Evolutionary conservation across 2,113 vertebrate genomes (phyloP).

Genomic region (Heterocephalus glaber): DNA sequence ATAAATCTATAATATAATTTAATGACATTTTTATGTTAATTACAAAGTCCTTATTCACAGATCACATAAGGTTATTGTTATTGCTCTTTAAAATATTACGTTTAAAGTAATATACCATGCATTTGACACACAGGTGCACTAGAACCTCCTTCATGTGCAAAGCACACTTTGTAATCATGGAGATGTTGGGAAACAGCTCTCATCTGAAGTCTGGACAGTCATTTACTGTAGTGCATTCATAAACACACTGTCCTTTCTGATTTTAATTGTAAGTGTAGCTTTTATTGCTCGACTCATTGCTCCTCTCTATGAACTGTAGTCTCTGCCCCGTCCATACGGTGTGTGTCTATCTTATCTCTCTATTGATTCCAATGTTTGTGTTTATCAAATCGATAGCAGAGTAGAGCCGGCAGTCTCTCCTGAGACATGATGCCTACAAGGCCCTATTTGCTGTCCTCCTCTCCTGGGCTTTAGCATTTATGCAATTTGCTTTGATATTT

Average conservation of each 20-base stretch:
- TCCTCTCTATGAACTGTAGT: background rate
- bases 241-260: background rate
- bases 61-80: background rate
- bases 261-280: background rate
- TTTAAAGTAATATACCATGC: background rate
- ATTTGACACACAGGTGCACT: background rate
- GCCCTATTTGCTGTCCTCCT: conserved; percentile 60
- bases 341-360: background rate
- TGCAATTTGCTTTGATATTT: conserved; percentile 68
- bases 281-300: background rate
- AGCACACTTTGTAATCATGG: background rate
- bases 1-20: background rate
- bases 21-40: background rate
- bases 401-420: background rate
- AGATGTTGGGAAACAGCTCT: background rate
- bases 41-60: background rate
- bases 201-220: background rate
- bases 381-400: conserved; percentile 38
- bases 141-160: background rate
- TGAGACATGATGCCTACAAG: background rate
- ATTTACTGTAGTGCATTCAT: background rate
- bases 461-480: conserved; percentile 35
- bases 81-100: background rate
- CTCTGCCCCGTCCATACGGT: too few relatives aligned
- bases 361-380: background rate